These are phyloP conservation scores for Rhagoletis zephyria DNA, from an alignment of 1,140 invertebrate species.

Conservation along the genomic window DNA sequence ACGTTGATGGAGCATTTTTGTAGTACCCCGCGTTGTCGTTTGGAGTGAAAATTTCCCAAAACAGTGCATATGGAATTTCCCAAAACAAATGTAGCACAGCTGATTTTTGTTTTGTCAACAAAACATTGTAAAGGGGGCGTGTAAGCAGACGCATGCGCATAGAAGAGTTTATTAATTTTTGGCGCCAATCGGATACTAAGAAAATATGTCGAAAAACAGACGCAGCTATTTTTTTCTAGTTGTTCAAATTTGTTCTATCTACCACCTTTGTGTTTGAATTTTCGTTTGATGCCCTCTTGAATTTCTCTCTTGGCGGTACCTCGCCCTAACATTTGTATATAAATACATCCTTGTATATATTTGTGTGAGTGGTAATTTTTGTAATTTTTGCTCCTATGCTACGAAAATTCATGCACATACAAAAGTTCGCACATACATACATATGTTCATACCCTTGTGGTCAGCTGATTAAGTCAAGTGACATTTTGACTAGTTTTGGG, in stretches of 20 bases:
- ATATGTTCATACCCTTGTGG: too few relatives aligned
- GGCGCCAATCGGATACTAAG: background rate
- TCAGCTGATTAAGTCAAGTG: too few relatives aligned
- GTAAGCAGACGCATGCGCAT: slow-evolving; percentile 25
- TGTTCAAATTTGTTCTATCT: background rate
- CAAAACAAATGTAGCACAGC: slow-evolving; percentile 28
- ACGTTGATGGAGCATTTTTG: slow-evolving; percentile 24
- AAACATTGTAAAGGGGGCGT: background rate
- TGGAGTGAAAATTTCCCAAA: slow-evolving; percentile 31
- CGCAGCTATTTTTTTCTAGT: too few relatives aligned
- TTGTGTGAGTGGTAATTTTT: too few relatives aligned
- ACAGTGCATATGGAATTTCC: slow-evolving; percentile 1
- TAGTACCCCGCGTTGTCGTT: background rate
- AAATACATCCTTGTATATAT: too few relatives aligned
- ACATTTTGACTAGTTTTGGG: too few relatives aligned
- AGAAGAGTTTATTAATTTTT: background rate
- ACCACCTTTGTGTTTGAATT: background rate
- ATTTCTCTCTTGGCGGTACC: too few relatives aligned
- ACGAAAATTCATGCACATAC: too few relatives aligned
- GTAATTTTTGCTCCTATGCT: too few relatives aligned
- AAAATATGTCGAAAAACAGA: background rate
- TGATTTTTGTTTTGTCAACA: slow-evolving; percentile 50
- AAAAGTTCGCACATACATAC: too few relatives aligned
- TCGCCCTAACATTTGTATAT: too few relatives aligned
- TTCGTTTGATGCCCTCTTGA: too few relatives aligned